Base-by-base conservation (phyloP, 2,888 invertebrate genomes). In the Drosophila pseudotakahashii region DNA sequence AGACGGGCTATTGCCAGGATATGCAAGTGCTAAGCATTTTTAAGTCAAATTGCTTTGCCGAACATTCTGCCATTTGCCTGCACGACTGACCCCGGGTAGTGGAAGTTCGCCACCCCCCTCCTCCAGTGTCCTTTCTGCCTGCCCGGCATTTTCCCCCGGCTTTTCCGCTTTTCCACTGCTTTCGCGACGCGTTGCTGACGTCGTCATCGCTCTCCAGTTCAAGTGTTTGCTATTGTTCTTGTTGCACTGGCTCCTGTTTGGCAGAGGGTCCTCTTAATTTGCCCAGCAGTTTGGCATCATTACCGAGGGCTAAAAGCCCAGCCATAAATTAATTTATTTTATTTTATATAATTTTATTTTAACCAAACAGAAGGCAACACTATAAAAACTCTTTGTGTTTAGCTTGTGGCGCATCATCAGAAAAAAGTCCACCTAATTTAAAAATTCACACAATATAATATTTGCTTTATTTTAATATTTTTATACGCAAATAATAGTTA, bases 1-100 rank as follows among this genome's bases (percentile, higher is more conserved):
- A 59, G 64, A 67, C 63, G 64, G 14, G 57, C 54, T 47, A 66
- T 66, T 68, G 68, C 69, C 64, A 61, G 76, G 71, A 77, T 79
- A 77, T 81, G 81, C 79, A 75, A 84, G 89, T 87, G 87, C 89
- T 88, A 87, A 84, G 84, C 85, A 89, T 78, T 89, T 87, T 84
- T 76, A 87, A 89, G 81, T 81, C 81, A 89, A 89, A 88, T 89
- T 89, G 75, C 88, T 89, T 82, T 82, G 85, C 78, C 78, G 80
- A 78, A 81, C 72, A 74, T 75, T 70, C 62, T 58, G 58, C 61
- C 72, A 72, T 75, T 74, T 75, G 66, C 62, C 62, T 64, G 64
- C 64, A 61, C 55, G 48, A 55, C 75, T 77, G 85, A 73, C 70
- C 77, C 66, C 66, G 60, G 11, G 10, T 6, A 4, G 42, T 44